These are phyloP conservation scores for Trididemnum clinides DNA, from an alignment of 23 tunicate genomes.

Conservation along the genomic window DNA sequence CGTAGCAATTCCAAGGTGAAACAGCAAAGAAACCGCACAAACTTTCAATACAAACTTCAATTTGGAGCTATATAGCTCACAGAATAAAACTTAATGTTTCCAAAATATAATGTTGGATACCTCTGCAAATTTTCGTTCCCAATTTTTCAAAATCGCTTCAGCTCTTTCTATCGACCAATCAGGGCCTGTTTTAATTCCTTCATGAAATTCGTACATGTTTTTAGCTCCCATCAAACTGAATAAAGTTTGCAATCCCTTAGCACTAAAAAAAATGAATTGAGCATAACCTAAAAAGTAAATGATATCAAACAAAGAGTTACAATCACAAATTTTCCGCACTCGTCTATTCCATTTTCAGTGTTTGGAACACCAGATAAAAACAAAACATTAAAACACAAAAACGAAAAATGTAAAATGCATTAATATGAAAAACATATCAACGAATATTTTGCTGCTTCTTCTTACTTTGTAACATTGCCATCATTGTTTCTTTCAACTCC, in stretches of 20 bases:
- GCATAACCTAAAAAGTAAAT: too few relatives aligned
- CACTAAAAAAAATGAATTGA: conserved; percentile 52
- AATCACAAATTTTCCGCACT: too few relatives aligned
- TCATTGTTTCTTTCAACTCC: conserved; percentile 30
- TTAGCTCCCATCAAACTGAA: conserved; percentile 69
- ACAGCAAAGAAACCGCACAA: too few relatives aligned
- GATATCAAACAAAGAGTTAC: too few relatives aligned
- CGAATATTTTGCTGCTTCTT: too few relatives aligned
- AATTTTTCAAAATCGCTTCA: conserved; percentile 38
- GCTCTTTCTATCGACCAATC: conserved; percentile 72
- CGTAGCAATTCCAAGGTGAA: too few relatives aligned
- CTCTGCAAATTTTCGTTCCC: conserved; percentile 83
- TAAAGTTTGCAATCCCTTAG: conserved; percentile 80
- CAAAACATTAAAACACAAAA: neutral
- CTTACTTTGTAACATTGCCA: conserved; percentile 34
- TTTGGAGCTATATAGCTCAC: too few relatives aligned
- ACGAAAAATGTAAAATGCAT: neutral
- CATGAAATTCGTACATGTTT: conserved; percentile 85
- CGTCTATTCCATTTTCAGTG: too few relatives aligned
- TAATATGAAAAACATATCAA: too few relatives aligned
- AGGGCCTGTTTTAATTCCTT: conserved; percentile 48
- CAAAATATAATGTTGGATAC: conserved; percentile 41
- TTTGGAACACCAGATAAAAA: too few relatives aligned
- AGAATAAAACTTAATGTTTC: too few relatives aligned
- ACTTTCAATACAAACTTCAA: too few relatives aligned